A percentile compares a stretch with the other conserved stretches of the same genome.
These are phyloP conservation scores for Microplitis deprimator DNA, from an alignment of 2,888 invertebrate species.

Conservation along the genomic window DNA sequence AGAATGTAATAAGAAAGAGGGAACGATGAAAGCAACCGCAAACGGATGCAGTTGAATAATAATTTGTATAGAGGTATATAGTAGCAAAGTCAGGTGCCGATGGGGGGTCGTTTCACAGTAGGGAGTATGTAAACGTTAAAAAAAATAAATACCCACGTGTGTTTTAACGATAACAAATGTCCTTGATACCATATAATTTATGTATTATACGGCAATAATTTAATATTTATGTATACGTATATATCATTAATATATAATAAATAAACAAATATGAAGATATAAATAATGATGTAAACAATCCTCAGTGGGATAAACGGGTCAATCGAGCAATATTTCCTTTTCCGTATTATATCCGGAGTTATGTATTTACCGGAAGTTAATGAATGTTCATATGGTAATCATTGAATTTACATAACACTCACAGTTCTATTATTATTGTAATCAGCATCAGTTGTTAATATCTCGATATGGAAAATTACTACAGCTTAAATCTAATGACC, in stretches of 20 bases:
- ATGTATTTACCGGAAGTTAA: conserved; percentile 57
- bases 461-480: conserved; percentile 38
- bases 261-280: not conserved
- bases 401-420: conserved; percentile 55
- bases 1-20: not conserved
- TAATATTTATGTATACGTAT: conserved; percentile 11
- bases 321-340: conserved; percentile 47
- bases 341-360: conserved; percentile 40
- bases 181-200: conserved; percentile 15
- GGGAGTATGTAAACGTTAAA: conserved; percentile 54
- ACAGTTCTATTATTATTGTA: conserved; percentile 52
- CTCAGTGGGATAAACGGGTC: conserved; percentile 30
- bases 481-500: conserved; percentile 58
- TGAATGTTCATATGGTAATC: conserved; percentile 67
- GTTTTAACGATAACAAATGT: conserved; percentile 17
- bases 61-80: conserved; percentile 41
- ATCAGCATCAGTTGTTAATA: conserved; percentile 49
- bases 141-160: not conserved
- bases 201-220: conserved; percentile 11
- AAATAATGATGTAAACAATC: not conserved
- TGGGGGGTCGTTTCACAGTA: conserved; percentile 64
- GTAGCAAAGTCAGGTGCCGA: conserved; percentile 64
- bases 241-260: not conserved
- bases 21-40: conserved; percentile 12
- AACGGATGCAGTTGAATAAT: conserved; percentile 51